Evolutionary conservation across 2,113 vertebrate genomes (phyloP).

Genomic region (Corvus hawaiiensis): DNA sequence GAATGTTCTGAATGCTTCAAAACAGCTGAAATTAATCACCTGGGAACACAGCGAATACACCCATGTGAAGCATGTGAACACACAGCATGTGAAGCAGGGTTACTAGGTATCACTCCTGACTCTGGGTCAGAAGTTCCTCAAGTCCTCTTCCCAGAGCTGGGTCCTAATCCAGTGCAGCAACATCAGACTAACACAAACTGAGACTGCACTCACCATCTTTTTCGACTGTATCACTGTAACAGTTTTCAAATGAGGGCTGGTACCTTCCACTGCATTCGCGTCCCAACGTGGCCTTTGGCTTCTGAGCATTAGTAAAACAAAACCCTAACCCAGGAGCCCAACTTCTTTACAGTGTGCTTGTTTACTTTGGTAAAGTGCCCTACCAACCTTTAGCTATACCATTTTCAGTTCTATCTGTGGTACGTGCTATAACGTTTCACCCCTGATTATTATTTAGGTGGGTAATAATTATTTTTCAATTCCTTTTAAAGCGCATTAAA

Average conservation of each 20-base stretch:
- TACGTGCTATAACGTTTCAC: neutral
- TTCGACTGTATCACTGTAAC: neutral
- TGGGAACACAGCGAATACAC: neutral
- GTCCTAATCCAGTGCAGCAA: neutral
- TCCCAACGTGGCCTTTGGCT: neutral
- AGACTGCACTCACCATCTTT: neutral
- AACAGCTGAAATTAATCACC: neutral
- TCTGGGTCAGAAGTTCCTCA: neutral
- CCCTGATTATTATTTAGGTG: neutral
- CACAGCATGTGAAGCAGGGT: neutral
- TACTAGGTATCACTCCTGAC: neutral
- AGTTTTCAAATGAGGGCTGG: neutral
- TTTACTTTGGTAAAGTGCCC: neutral
- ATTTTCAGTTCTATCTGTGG: neutral
- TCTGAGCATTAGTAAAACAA: neutral
- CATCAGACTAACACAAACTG: neutral
- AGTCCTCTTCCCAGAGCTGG: neutral
- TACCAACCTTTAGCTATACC: neutral
- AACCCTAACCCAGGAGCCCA: neutral
- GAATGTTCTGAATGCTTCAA: neutral
- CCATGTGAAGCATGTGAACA: neutral
- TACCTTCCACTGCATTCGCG: neutral
- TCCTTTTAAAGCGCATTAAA: neutral
- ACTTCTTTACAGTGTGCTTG: neutral
- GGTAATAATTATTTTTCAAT: neutral